These are phyloP conservation scores for Carlito syrichta DNA, from an alignment of 2,113 vertebrate species.

Conservation along the genomic window DNA sequence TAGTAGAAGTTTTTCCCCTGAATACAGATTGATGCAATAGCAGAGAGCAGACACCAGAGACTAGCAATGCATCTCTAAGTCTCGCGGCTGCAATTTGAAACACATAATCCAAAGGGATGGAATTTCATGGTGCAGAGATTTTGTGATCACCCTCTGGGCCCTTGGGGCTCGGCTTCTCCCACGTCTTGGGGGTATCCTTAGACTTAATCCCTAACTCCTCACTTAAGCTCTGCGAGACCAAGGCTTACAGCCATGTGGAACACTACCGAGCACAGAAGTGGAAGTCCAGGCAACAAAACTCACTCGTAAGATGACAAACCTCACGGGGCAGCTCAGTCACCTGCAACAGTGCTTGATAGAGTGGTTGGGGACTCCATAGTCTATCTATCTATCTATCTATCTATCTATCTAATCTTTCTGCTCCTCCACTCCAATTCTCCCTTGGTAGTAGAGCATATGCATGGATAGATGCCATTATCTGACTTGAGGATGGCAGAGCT, in stretches of 20 bases:
- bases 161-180: background rate
- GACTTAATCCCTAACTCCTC: background rate
- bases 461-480: rapidly evolving
- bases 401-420: background rate
- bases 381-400: background rate
- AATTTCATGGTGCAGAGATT: background rate
- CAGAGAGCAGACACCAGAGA: background rate
- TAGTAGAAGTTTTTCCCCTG: no score
- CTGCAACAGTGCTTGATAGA: background rate
- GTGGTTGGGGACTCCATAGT: no score
- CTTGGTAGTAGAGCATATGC: background rate
- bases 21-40: background rate
- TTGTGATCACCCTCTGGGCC: background rate
- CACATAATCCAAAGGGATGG: background rate
- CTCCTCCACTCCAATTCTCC: rapidly evolving
- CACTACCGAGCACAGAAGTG: background rate
- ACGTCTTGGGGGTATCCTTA: background rate
- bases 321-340: background rate
- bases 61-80: background rate
- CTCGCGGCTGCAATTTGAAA: background rate
- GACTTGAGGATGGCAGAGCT: background rate
- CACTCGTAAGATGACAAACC: background rate
- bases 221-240: background rate
- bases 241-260: background rate
- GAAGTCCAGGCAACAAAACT: background rate